Evolutionary conservation across 1,140 invertebrate species (phyloP), one percentile per base, ranked within the genome.

Genomic region (Euwallacea similis): DNA sequence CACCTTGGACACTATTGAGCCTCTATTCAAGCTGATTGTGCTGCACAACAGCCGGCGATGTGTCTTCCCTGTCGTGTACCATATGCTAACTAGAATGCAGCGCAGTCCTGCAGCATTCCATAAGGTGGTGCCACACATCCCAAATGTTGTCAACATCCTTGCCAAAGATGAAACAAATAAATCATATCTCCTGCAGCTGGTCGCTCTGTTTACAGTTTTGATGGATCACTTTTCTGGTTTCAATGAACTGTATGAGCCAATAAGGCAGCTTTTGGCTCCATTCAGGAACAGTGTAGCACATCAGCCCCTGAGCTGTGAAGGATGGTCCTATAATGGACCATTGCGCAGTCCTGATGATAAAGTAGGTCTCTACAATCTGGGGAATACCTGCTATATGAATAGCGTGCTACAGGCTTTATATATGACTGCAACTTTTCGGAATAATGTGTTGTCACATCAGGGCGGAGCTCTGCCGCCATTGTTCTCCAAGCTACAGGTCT

Each of bases 331-430:
- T 54, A 56, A 54, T 42, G 33, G 43, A 46, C 16, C 46, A 21
- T 11, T 66, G 42, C 76, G 79, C 55, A 15, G n/a, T n/a, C 10
- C 76, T n/a, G 74, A 79, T 65, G 84, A 84, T 6, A 88, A 90
- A 82, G 88, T 91, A 7, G 94, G 94, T 0, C 83, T 96, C 0
- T 85, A 88, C 7, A 96, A 96, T 84, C 82, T 95, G 13, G 93
- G 93, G 10, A 95, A 94, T 74, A 94, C 92, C 0, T 95, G 93
- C 79, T 95, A 94, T 72, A 91, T 94, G 90, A 94, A 94, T 76
- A 93, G 92, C 77, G 88, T 93, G 8, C 81, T 94, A 42, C 93
- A 95, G 79, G 91, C 93, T 0, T 82, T 95, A 15, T 89, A 89
- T 63, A 91, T 92, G 86, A 93, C 92, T 46, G 89, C 88, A 80